Conservation (phyloP, 2,888 invertebrate genomes). For the Rotaria macrura region DNA sequence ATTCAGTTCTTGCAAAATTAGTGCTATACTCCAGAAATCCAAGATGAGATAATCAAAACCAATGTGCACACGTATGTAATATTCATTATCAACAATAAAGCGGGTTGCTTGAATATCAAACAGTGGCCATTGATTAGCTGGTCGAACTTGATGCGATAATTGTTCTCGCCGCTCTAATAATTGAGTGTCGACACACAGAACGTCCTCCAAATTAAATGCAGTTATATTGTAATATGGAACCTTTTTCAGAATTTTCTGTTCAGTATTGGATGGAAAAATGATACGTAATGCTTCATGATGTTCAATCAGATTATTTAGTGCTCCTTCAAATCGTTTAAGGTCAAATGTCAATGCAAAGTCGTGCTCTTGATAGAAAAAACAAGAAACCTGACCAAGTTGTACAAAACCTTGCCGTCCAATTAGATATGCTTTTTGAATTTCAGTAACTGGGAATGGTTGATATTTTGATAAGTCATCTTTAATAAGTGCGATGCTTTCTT, state of each 20-base stretch:
- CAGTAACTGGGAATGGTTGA: neutral
- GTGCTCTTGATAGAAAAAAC: neutral
- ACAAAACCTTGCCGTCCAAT: neutral
- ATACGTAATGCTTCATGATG: neutral
- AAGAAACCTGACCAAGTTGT: neutral
- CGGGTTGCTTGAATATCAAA: neutral
- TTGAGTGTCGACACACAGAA: no score
- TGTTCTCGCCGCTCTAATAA: neutral
- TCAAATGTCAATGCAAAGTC: neutral
- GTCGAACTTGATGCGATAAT: neutral
- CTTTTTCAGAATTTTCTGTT: neutral
- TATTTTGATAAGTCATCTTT: no score
- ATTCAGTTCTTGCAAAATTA: neutral
- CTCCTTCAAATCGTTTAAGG: neutral
- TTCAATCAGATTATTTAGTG: neutral
- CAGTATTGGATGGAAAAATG: neutral
- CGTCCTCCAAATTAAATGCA: no score
- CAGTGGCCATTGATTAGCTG: neutral
- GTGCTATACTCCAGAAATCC: neutral
- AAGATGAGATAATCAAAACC: neutral
- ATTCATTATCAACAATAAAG: neutral
- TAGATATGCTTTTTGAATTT: neutral
- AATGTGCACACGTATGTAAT: neutral
- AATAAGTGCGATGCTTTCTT: no score
- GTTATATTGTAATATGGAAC: neutral